These are phyloP conservation scores for Drosophila mercatorum DNA, from an alignment of 2,888 invertebrate species.

Conservation along the genomic window DNA sequence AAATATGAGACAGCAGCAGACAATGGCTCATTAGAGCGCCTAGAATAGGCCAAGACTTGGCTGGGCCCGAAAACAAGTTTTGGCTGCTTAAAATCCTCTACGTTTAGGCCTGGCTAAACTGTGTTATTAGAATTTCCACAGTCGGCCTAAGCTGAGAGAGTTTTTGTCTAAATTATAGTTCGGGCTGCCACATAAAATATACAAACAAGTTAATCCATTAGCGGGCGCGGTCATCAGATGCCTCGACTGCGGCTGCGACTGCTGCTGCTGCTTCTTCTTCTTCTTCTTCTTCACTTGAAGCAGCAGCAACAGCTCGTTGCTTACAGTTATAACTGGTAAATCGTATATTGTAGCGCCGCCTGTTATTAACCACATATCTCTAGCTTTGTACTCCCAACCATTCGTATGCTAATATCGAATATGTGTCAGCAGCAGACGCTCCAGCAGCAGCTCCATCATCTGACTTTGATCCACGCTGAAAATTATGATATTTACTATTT, in stretches of 20 bases:
- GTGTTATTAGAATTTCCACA: slow-evolving; percentile 47
- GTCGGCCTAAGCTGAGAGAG: slow-evolving; percentile 13
- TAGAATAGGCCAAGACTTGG: slow-evolving; percentile 3
- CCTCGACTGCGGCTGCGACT: slow-evolving; percentile 1
- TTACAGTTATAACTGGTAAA: slow-evolving; percentile 67
- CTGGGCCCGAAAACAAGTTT: slow-evolving; percentile 53
- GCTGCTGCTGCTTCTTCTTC: neutral
- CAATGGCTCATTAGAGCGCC: slow-evolving; percentile 72
- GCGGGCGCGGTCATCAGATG: slow-evolving; percentile 49
- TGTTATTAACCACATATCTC: slow-evolving; percentile 57
- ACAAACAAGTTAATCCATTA: slow-evolving; percentile 80
- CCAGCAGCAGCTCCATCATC: slow-evolving; percentile 5
- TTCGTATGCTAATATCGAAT: slow-evolving; percentile 72
- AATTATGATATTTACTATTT: slow-evolving; percentile 61
- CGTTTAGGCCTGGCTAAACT: slow-evolving; percentile 34
- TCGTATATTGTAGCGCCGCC: slow-evolving; percentile 56
- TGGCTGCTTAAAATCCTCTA: slow-evolving; percentile 13
- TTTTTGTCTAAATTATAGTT: slow-evolving; percentile 59
- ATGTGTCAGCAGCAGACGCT: slow-evolving; percentile 57
- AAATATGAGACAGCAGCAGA: slow-evolving; percentile 67
- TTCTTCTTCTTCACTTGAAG: slow-evolving; percentile 8
- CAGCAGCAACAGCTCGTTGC: slow-evolving; percentile 15
- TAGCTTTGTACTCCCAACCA: slow-evolving; percentile 46
- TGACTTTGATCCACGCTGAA: slow-evolving; percentile 45
- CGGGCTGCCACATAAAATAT: slow-evolving; percentile 59